Evolutionary conservation across 2,888 invertebrate species (phyloP).

Genomic region (Cepaea hortensis): DNA sequence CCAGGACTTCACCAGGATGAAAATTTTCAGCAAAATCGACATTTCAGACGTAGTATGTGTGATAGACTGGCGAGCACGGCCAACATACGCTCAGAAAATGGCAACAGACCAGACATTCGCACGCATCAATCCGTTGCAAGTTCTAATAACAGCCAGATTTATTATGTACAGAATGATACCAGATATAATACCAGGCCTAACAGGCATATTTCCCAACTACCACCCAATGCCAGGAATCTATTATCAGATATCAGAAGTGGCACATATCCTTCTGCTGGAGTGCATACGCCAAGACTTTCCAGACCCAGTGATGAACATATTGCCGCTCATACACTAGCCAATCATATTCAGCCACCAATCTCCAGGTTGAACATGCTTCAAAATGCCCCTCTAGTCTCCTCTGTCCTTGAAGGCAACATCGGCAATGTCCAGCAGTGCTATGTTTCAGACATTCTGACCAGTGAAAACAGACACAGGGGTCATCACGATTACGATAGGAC

Average conservation of each 20-base stretch:
- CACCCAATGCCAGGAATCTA: not conserved
- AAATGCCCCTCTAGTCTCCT: not conserved
- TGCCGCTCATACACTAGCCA: not conserved
- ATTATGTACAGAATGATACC: not conserved
- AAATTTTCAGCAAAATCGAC: not conserved
- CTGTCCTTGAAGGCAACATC: not conserved
- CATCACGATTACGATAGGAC: not conserved
- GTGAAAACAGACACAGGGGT: not conserved
- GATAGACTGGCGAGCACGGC: not conserved
- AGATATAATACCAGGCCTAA: not conserved
- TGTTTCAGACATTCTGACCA: not conserved
- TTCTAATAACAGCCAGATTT: not conserved
- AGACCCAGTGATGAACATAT: not conserved
- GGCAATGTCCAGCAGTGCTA: not conserved
- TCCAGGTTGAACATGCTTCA: not conserved
- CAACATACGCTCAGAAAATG: not conserved
- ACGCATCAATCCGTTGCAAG: not conserved
- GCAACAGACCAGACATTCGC: not conserved
- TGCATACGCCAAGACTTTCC: not conserved
- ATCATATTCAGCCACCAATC: not conserved
- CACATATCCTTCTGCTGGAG: not conserved
- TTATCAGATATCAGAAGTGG: not conserved
- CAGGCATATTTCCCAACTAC: too few relatives aligned
- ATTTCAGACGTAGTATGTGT: not conserved
- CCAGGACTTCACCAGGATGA: not conserved